phyloP scores from a whole-genome alignment of 2,888 invertebrate genomes.

The Cephus runcator region DNA sequence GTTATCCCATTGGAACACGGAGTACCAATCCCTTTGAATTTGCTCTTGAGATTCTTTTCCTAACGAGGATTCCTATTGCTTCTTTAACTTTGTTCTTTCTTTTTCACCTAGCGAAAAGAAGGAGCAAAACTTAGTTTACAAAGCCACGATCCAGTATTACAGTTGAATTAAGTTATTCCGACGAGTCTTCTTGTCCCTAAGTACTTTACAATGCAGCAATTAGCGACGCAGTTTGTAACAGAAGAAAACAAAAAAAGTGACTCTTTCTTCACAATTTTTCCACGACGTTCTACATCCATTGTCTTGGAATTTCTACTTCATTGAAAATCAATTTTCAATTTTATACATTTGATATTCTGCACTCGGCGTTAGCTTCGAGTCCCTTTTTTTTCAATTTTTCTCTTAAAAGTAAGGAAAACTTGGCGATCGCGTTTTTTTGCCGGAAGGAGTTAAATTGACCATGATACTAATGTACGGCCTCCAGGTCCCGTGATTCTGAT shows the following conservation, averaged over 20 bases:
- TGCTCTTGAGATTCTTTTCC: background rate
- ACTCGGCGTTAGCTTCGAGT: background rate
- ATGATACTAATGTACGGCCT: slow-evolving; percentile 28
- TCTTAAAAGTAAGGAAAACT: slow-evolving; percentile 13
- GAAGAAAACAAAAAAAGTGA: background rate
- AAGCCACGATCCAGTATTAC: background rate
- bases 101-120: background rate
- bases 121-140: background rate
- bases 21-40: background rate
- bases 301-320: background rate
- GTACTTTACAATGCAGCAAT: background rate
- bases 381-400: background rate
- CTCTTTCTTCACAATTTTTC: background rate
- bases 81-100: background rate
- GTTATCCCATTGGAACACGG: background rate
- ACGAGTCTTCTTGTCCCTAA: background rate
- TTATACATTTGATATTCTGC: background rate
- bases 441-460: slow-evolving; percentile 29
- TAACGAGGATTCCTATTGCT: background rate
- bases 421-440: slow-evolving; percentile 24
- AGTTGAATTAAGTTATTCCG: background rate
- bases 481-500: background rate
- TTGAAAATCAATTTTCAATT: background rate
- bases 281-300: background rate
- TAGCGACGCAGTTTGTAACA: background rate